Evolutionary conservation across 2,888 invertebrate genomes (phyloP).

Genomic region (Cactoblastis cactorum): DNA sequence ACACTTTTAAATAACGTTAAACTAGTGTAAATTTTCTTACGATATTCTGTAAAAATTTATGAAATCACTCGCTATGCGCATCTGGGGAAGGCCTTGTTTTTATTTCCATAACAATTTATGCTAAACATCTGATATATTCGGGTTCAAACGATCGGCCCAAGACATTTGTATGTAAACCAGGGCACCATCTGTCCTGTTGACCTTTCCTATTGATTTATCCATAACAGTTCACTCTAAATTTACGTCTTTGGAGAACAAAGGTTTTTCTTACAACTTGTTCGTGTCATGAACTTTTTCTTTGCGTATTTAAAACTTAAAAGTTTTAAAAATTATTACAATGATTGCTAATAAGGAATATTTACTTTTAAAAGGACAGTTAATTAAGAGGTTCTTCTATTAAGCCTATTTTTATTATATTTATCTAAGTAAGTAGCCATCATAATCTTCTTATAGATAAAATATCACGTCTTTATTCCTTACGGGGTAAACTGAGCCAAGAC

Average conservation of each 20-base stretch:
- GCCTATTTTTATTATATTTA: too few relatives aligned
- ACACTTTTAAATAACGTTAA: too few relatives aligned
- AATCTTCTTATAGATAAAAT: too few relatives aligned
- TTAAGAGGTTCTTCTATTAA: too few relatives aligned
- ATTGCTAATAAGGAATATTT: too few relatives aligned
- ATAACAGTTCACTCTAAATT: conserved; percentile 16
- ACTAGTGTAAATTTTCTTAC: not conserved
- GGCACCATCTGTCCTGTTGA: conserved; percentile 47
- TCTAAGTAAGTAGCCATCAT: too few relatives aligned
- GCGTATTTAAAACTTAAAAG: too few relatives aligned
- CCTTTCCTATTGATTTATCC: conserved; percentile 38
- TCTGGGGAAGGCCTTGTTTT: conserved; percentile 37
- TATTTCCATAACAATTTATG: conserved; percentile 57
- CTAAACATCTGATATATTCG: conserved; percentile 59
- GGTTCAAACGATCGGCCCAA: conserved; percentile 48
- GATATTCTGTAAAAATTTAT: conserved; percentile 4
- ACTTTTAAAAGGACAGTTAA: too few relatives aligned
- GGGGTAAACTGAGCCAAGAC: too few relatives aligned
- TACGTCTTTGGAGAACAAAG: not conserved
- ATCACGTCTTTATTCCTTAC: too few relatives aligned
- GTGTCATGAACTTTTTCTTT: too few relatives aligned
- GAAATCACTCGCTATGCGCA: conserved; percentile 20
- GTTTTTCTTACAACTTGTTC: not conserved
- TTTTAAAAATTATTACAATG: too few relatives aligned
- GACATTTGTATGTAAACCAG: conserved; percentile 58